Percentiles rank a stretch among this genome's conserved stretches.
Conservation (phyloP, 1,140 invertebrate species). For the Harlomillsia oculata region DNA sequence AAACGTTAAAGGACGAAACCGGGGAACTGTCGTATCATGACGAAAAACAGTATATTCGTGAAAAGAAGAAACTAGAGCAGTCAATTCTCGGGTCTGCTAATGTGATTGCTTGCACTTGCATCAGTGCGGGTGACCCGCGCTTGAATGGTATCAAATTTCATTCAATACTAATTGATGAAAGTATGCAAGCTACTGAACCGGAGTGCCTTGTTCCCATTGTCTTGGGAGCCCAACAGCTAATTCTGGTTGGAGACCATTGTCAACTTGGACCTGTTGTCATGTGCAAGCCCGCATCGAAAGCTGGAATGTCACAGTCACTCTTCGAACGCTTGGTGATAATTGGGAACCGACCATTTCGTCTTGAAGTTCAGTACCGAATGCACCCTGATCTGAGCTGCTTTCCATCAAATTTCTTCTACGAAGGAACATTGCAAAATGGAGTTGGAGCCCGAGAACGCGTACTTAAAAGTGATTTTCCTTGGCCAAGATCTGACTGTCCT, state of each 20-base stretch:
- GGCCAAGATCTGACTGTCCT: conserved; percentile 90
- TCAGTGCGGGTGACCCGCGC: conserved; percentile 92
- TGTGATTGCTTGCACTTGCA: conserved; percentile 98
- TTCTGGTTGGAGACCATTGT: conserved; percentile 97
- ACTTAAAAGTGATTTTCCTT: conserved; percentile 88
- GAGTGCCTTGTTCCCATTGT: conserved; percentile 99
- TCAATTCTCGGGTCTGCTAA: conserved; percentile 90
- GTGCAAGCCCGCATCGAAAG: conserved; percentile 97
- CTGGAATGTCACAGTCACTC: conserved; percentile 91
- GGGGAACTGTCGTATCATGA: conserved; percentile 88
- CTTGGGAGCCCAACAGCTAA: conserved; percentile 85
- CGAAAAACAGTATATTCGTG: conserved; percentile 82
- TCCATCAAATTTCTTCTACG: conserved; percentile 99
- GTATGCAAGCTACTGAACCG: conserved; percentile 80
- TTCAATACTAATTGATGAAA: conserved; percentile 97
- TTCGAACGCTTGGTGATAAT: conserved; percentile 96
- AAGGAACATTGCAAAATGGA: conserved; percentile 96
- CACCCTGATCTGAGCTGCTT: conserved; percentile 93
- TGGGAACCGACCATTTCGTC: conserved; percentile 84
- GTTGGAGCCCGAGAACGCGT: conserved; percentile 92
- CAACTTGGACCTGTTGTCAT: conserved; percentile 97
- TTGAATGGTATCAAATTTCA: conserved; percentile 86
- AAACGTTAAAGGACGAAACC: conserved; percentile 94
- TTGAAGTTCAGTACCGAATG: conserved; percentile 99
- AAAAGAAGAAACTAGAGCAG: conserved; percentile 86